These are phyloP conservation scores for Drosophila erecta DNA, from an alignment of 1,140 invertebrate species.

Conservation along the genomic window DNA sequence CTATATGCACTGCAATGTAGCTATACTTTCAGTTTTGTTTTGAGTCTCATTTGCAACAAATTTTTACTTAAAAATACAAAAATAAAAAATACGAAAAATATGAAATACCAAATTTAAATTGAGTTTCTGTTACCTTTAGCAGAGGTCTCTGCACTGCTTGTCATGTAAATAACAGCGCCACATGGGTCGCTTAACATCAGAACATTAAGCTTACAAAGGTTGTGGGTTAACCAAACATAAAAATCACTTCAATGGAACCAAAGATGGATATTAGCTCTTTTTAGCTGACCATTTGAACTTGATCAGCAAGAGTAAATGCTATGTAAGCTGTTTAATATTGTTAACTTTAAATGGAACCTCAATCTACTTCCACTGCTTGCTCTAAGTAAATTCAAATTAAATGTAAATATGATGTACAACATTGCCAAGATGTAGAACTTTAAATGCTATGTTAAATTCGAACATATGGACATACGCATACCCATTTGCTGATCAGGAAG, in stretches of 20 bases:
- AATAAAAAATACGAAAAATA: slow-evolving; percentile 54
- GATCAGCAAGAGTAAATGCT: background rate
- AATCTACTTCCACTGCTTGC: slow-evolving; percentile 11
- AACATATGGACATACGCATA: too few relatives aligned
- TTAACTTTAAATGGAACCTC: background rate
- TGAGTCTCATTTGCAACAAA: slow-evolving; percentile 65
- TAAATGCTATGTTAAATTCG: background rate
- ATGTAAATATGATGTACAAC: background rate
- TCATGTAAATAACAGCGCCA: slow-evolving; percentile 53
- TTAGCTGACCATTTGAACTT: background rate
- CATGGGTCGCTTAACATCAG: slow-evolving; percentile 41
- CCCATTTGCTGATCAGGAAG: background rate
- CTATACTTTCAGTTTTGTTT: slow-evolving; percentile 51
- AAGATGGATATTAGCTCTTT: background rate
- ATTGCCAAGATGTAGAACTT: background rate
- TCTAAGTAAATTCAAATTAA: background rate
- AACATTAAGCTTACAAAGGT: slow-evolving; percentile 19
- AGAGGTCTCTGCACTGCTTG: slow-evolving; percentile 36
- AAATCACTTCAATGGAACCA: background rate
- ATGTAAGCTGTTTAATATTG: background rate
- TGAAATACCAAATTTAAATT: slow-evolving; percentile 32
- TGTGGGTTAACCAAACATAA: slow-evolving; percentile 5
- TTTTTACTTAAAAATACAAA: slow-evolving; percentile 49
- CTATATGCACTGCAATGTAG: slow-evolving; percentile 35
- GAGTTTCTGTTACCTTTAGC: slow-evolving; percentile 26